Conservation (phyloP, 2,113 vertebrate genomes). For the Henicopernis longicauda region DNA sequence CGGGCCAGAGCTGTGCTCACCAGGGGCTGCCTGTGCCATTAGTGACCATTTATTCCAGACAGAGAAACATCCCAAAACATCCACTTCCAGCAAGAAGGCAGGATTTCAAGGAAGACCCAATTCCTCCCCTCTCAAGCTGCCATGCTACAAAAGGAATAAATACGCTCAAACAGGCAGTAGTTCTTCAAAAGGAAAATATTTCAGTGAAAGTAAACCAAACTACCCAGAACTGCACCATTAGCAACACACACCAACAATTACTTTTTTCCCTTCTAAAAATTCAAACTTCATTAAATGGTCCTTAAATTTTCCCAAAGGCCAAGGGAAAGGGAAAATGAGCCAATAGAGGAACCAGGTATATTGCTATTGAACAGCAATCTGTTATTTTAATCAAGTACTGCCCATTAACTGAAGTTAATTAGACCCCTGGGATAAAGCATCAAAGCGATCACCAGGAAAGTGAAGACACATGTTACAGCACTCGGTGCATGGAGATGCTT, state of each 20-base stretch:
- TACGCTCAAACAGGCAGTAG: background rate
- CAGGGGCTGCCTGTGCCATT: background rate
- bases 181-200: background rate
- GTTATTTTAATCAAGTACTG: background rate
- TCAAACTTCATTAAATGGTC: background rate
- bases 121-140: background rate
- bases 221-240: background rate
- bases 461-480: background rate
- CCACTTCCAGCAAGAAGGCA: background rate
- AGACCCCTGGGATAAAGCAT: background rate
- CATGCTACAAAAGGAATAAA: background rate
- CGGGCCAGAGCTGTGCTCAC: background rate
- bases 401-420: background rate
- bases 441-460: background rate
- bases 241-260: background rate
- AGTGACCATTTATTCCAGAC: background rate
- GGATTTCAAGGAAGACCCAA: background rate
- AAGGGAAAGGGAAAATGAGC: background rate
- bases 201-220: background rate
- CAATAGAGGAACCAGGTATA: background rate
- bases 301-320: background rate
- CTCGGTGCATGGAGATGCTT: accelerated
- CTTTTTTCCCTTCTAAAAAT: background rate
- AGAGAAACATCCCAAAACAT: background rate
- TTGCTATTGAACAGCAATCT: background rate